Percentiles rank a stretch among this genome's conserved stretches.
phyloP scores from a whole-genome alignment of 2,888 invertebrate genomes.

The Eucera pruinosa region DNA sequence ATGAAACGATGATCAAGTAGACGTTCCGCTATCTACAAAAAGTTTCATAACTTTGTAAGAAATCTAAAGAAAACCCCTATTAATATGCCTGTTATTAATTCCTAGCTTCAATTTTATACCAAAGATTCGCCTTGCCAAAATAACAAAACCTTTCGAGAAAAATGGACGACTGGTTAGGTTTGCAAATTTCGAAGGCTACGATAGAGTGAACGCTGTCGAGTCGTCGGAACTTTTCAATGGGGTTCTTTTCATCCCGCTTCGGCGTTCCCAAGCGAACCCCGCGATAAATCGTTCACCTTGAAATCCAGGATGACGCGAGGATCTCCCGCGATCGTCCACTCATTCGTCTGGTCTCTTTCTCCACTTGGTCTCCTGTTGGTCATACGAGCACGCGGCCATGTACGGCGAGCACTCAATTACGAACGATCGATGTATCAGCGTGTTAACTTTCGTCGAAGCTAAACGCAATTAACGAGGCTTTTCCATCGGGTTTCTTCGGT shows the following conservation, averaged over 20 bases:
- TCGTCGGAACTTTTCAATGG: constrained; percentile 80
- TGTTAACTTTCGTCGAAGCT: constrained; percentile 42
- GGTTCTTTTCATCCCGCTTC: constrained; percentile 74
- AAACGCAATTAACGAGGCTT: constrained; percentile 50
- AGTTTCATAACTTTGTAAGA: too few relatives aligned
- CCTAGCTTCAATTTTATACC: too few relatives aligned
- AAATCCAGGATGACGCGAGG: constrained; percentile 55
- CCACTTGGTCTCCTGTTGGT: constrained; percentile 5
- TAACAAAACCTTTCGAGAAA: too few relatives aligned
- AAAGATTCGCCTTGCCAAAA: too few relatives aligned
- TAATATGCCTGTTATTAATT: too few relatives aligned
- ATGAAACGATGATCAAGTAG: too few relatives aligned
- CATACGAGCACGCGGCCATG: constrained; percentile 11
- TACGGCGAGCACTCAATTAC: constrained; percentile 42
- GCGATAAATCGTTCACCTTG: constrained; percentile 76
- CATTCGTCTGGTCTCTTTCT: neutral
- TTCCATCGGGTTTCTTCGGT: constrained; percentile 12
- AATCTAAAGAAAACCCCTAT: too few relatives aligned
- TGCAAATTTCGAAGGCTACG: too few relatives aligned
- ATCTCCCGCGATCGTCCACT: constrained; percentile 20
- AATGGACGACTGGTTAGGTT: too few relatives aligned
- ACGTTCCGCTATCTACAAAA: too few relatives aligned
- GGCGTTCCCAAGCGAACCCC: constrained; percentile 68
- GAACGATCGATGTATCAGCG: constrained; percentile 34
- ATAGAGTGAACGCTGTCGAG: constrained; percentile 51